phyloP scores from a whole-genome alignment of 2,797 vertebrate genomes.

The Chiloscyllium punctatum region DNA sequence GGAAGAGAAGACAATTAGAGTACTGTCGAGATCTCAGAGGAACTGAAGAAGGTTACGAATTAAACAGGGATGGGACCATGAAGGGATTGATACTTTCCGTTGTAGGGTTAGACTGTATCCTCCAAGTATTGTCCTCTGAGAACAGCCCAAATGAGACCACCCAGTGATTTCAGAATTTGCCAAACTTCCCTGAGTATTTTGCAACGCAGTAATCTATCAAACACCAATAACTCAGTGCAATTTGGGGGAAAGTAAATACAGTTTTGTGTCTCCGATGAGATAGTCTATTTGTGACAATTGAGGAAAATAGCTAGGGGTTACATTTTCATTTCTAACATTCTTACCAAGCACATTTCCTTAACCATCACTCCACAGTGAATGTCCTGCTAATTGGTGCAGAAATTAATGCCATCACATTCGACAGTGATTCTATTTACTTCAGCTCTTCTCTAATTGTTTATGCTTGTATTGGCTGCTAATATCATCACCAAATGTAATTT shows the following conservation, averaged over 20 bases:
- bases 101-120: background rate
- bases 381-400: background rate
- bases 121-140: background rate
- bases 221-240: background rate
- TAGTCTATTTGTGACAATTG: background rate
- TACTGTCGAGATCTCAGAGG: background rate
- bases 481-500: background rate
- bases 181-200: background rate
- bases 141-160: background rate
- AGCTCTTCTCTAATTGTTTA: background rate
- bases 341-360: background rate
- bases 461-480: background rate
- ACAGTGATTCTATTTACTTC: conserved; percentile 14
- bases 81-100: background rate
- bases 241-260: background rate
- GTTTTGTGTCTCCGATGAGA: background rate
- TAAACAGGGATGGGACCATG: background rate
- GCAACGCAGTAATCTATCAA: background rate
- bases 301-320: background rate
- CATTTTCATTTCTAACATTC: background rate
- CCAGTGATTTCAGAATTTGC: background rate
- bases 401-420: background rate
- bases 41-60: background rate
- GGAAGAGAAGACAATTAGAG: background rate
- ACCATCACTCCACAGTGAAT: background rate